A percentile compares a stretch with the other conserved stretches of the same genome.
These are phyloP conservation scores for Zaprionus lachaisei DNA, from an alignment of 1,140 invertebrate genomes.

Conservation along the genomic window DNA sequence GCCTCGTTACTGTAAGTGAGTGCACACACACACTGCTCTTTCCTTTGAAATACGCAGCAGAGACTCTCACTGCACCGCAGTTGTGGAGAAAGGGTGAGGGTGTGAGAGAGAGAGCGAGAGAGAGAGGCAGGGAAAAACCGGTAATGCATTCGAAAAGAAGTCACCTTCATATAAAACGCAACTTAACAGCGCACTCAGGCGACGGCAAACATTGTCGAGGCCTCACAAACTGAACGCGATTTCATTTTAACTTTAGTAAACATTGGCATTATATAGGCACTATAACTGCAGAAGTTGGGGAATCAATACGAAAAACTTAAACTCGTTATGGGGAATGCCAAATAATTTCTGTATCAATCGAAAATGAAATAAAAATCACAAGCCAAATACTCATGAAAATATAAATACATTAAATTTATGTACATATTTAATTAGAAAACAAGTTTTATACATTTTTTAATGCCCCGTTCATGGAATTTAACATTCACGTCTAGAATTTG, in stretches of 20 bases:
- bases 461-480: conserved; percentile 5
- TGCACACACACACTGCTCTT: conserved; percentile 23
- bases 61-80: conserved; percentile 6
- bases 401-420: conserved; percentile 17
- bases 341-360: neutral
- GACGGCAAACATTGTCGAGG: conserved; percentile 15
- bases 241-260: conserved; percentile 11
- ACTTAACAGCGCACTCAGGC: conserved; percentile 43
- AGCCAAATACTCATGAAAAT: neutral
- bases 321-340: neutral
- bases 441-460: conserved; percentile 23
- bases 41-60: conserved; percentile 26
- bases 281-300: conserved; percentile 24
- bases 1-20: conserved; percentile 12
- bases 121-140: conserved; percentile 63
- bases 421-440: conserved; percentile 46
- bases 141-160: conserved; percentile 81
- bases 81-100: conserved; percentile 12
- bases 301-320: conserved; percentile 7
- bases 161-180: conserved; percentile 70
- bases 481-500: conserved; percentile 36
- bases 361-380: neutral
- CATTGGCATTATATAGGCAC: conserved; percentile 38
- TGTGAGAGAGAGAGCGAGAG: conserved; percentile 2
- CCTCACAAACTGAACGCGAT: conserved; percentile 26